Conservation (phyloP, 2,888 invertebrate species). For the Pyrgus malvae region DNA sequence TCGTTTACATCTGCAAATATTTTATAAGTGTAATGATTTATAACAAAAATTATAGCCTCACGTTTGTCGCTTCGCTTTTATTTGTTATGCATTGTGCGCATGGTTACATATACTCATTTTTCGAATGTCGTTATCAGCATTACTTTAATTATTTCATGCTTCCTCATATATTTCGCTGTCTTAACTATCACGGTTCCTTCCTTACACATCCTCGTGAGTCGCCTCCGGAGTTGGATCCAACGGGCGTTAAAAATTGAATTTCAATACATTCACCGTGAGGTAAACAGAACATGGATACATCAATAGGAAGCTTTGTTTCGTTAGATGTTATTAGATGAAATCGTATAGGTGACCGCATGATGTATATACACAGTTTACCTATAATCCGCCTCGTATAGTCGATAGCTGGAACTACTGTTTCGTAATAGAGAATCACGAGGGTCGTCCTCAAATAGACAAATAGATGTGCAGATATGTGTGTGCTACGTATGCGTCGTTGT, state of each 20-base stretch:
- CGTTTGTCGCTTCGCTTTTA: conserved; percentile 36
- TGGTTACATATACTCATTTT: conserved; percentile 33
- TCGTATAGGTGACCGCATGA: conserved; percentile 62
- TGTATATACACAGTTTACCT: conserved; percentile 55
- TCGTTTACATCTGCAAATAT: not conserved
- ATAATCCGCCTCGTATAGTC: conserved; percentile 55
- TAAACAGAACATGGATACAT: conserved; percentile 23
- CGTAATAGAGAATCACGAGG: conserved; percentile 41
- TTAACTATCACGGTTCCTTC: conserved; percentile 20
- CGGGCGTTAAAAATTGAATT: conserved; percentile 9
- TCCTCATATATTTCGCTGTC: conserved; percentile 27
- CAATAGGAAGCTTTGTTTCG: conserved; percentile 54
- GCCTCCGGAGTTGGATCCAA: conserved; percentile 10
- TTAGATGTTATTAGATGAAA: conserved; percentile 49
- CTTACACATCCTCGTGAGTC: conserved; percentile 4
- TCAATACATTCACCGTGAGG: conserved; percentile 12
- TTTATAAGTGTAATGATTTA: not conserved
- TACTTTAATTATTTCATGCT: conserved; percentile 23
- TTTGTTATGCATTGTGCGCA: conserved; percentile 35
- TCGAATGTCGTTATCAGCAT: conserved; percentile 19
- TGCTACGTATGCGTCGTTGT: conserved; percentile 45
- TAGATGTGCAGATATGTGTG: conserved; percentile 55
- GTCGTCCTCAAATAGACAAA: conserved; percentile 32
- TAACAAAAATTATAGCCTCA: conserved; percentile 27
- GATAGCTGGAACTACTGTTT: conserved; percentile 49